Evolutionary conservation across 2,888 invertebrate species (phyloP).

Genomic region (Drosophila bunnanda): DNA sequence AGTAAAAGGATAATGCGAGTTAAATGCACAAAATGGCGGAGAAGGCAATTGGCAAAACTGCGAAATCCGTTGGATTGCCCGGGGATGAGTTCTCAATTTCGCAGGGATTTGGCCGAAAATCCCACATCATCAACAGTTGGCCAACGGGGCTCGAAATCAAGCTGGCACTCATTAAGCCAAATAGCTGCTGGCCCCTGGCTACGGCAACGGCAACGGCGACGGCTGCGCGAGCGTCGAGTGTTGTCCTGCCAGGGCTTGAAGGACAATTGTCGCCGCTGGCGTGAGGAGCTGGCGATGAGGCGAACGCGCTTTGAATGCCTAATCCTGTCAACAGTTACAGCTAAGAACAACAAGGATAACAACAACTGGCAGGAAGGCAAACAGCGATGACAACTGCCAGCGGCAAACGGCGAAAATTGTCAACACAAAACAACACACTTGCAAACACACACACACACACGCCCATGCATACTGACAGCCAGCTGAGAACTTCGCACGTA

Average conservation of each 20-base stretch:
- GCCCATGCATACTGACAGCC: constrained; percentile 34
- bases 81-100: constrained; percentile 14
- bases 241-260: constrained; percentile 22
- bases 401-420: constrained; percentile 36
- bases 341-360: constrained; percentile 27
- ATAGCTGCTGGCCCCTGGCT: constrained; percentile 36
- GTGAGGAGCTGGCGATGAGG: constrained; percentile 12
- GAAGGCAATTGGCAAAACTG: not conserved
- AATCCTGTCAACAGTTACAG: constrained; percentile 52
- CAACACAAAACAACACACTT: constrained; percentile 29
- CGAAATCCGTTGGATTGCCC: constrained; percentile 16
- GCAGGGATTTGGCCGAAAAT: constrained; percentile 27
- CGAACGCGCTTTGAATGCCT: constrained; percentile 61
- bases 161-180: constrained; percentile 55
- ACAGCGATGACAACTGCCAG: constrained; percentile 38
- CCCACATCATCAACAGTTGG: constrained; percentile 41
- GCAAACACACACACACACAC: not conserved
- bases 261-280: constrained; percentile 43
- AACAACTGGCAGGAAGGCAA: constrained; percentile 36
- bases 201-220: not conserved
- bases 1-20: constrained; percentile 9
- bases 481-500: constrained; percentile 61
- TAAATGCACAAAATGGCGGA: constrained; percentile 5
- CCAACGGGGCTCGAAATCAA: constrained; percentile 39
- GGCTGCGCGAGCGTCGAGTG: constrained; percentile 2